These are phyloP conservation scores for Anthophora plumipes DNA, from an alignment of 2,888 invertebrate species.

Conservation along the genomic window DNA sequence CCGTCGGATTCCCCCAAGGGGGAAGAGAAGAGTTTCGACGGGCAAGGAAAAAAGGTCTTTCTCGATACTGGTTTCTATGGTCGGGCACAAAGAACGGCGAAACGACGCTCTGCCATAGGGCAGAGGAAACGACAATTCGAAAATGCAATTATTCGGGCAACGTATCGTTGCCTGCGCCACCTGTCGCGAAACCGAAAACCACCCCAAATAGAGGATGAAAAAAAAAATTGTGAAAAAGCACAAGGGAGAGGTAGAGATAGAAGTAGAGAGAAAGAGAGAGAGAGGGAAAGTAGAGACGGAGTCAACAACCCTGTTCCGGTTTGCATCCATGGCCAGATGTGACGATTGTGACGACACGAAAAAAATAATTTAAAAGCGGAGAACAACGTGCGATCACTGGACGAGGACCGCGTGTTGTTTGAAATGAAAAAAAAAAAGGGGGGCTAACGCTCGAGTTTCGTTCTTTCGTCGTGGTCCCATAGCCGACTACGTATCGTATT, in stretches of 20 bases:
- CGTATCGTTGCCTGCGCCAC: slow-evolving; percentile 68
- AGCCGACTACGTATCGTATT: slow-evolving; percentile 36
- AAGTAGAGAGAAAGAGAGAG: not conserved
- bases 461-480: slow-evolving; percentile 18
- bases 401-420: not conserved
- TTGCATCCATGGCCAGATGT: slow-evolving; percentile 56
- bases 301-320: slow-evolving; percentile 2
- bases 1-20: slow-evolving; percentile 24
- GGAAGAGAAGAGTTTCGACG: slow-evolving; percentile 27
- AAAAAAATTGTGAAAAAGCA: not conserved
- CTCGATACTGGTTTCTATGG: slow-evolving; percentile 40
- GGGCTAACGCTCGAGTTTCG: slow-evolving; percentile 51
- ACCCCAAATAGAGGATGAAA: slow-evolving; percentile 41
- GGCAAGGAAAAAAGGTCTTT: slow-evolving; percentile 30
- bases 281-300: not conserved
- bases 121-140: slow-evolving; percentile 66
- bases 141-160: slow-evolving; percentile 77
- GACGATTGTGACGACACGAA: slow-evolving; percentile 60
- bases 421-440: not conserved
- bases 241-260: not conserved
- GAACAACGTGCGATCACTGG: slow-evolving; percentile 53
- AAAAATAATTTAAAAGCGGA: slow-evolving; percentile 66
- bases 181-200: slow-evolving; percentile 68
- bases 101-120: slow-evolving; percentile 47
- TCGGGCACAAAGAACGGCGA: slow-evolving; percentile 57